Base-by-base conservation (phyloP, 2,797 vertebrate species). In the Lagocephalus sceleratus region DNA sequence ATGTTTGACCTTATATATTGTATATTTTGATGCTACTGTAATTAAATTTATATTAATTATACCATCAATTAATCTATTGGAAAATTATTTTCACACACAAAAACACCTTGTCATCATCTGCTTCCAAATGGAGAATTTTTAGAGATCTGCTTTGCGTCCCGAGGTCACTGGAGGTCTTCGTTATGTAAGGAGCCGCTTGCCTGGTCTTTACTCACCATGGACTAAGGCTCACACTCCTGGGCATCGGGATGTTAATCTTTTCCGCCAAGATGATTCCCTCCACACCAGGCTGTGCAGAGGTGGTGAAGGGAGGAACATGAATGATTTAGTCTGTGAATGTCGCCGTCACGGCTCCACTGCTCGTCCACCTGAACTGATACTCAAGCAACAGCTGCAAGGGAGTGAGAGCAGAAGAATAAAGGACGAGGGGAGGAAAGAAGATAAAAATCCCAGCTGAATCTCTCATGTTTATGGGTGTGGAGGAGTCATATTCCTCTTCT, bases 111-210 rank as follows among this genome's bases (percentile, higher is more conserved):
- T 51, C 20, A 3, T 35, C 6, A 15, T 54, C 47, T 65, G 17
- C 21, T 11, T 20, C 17, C 45, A 16, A 43, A 16, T 29, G 25
- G 49, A 58, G 41, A 26, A 12, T 50, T 65, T 50, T 45, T 42
- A 49, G 32, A 57, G 49, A 32, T 29, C 22, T 52, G 29, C 52
- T 39, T 17, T 7, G 44, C 48, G 21, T 57, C 42, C 40, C 15
- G n/a, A 60, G 61, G 45, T 32, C 78, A 72, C 75, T 81, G 70
- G 20, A 60, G 73, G 76, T 71, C 60, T 77, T 83, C 71, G 73
- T 83, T 83, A 85, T 62, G 51, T 54, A 54, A 73, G 25, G 42
- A 69, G 43, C 68, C 44, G 58, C 54, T 53, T 53, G 67, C 52
- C 55, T 60, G 53, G 63, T 47, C 65, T 70, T 76, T 56, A 55